Evolutionary conservation across 1,140 invertebrate species (phyloP), one percentile per base, ranked within the genome.

Genomic region (Penaeus vannamei): DNA sequence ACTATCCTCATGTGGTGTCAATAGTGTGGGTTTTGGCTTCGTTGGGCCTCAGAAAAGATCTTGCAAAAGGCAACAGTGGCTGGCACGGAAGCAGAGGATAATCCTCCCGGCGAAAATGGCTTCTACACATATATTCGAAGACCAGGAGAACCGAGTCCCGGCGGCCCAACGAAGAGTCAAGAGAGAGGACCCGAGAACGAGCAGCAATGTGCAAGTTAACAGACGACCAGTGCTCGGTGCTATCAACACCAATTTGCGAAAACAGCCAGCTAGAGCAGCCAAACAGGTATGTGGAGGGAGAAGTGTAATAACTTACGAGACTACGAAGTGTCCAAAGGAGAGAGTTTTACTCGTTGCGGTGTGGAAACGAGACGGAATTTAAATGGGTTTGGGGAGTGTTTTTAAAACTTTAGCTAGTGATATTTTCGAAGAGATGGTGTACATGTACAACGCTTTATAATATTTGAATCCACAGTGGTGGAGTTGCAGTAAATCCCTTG

Each of bases 231-330:
- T 87, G 66, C 84, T 90, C 17, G 86, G 85, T n/a, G 60, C 83
- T 46, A 64, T 90, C 12, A 79, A 80, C 60, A 5, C 86, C 17
- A 90, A 90, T 80, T n/a, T 90, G 42, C 85, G 86, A 1, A 77
- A 84, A 84, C 90, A 90, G 32, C 90, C 90, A 53, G 72, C 83
- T 26, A 90, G 90, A 87, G 87, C 85, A 84, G 90, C 82, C 7
- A 90, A 90, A 59, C 85, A 84, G 90, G 90, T 90, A 36, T 79
- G 86, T 23, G 1, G 29, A 26, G n/a, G n/a, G 19, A 14, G 22
- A 76, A 23, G 29, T 23, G 12, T 76, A 76, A 2, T 29, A 5
- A 29, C 17, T 17, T 17, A 76, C 5, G 12, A 14, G 53, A 14
- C 8, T 53, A 10, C 5, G 17, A 0, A 76, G 69, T 29, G 69